Percentiles rank a stretch among this genome's conserved stretches.
Evolutionary conservation across 2,113 vertebrate species (phyloP).

Genomic region (Cairina moschata): DNA sequence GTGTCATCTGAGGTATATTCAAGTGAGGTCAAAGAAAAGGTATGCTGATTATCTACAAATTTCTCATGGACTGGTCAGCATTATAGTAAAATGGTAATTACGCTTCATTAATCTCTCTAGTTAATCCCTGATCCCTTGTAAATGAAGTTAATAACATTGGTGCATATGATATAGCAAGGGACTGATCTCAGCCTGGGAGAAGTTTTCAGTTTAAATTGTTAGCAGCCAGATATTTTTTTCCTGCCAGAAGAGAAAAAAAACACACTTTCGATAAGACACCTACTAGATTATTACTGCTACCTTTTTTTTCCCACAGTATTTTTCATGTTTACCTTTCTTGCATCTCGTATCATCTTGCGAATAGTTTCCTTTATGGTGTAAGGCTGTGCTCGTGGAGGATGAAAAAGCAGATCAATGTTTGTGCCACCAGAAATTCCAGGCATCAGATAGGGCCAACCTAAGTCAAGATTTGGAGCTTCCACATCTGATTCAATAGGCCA

Average conservation of each 20-base stretch:
- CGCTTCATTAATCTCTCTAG: neutral
- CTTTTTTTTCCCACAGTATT: neutral
- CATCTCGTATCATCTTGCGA: slow-evolving; percentile 90
- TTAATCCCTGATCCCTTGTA: neutral
- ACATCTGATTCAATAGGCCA: slow-evolving; percentile 94
- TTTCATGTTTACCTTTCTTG: slow-evolving; percentile 87
- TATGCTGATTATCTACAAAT: neutral
- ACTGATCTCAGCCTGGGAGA: neutral
- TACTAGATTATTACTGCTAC: neutral
- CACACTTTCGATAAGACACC: neutral
- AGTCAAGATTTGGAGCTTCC: slow-evolving; percentile 91
- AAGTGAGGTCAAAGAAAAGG: neutral
- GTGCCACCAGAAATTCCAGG: slow-evolving; percentile 82
- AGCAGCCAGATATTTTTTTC: neutral
- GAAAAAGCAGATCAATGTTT: slow-evolving; percentile 90
- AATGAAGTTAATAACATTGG: neutral
- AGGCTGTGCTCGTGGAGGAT: slow-evolving; percentile 89
- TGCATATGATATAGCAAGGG: neutral
- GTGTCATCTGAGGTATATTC: neutral
- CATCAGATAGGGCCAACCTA: slow-evolving; percentile 91
- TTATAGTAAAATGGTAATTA: neutral
- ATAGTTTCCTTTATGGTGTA: slow-evolving; percentile 95
- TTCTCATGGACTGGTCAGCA: neutral
- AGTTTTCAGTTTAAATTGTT: neutral
- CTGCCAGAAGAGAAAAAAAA: neutral